These are phyloP conservation scores for Dicrostonyx torquatus DNA, from an alignment of 2,797 vertebrate species.

Conservation along the genomic window DNA sequence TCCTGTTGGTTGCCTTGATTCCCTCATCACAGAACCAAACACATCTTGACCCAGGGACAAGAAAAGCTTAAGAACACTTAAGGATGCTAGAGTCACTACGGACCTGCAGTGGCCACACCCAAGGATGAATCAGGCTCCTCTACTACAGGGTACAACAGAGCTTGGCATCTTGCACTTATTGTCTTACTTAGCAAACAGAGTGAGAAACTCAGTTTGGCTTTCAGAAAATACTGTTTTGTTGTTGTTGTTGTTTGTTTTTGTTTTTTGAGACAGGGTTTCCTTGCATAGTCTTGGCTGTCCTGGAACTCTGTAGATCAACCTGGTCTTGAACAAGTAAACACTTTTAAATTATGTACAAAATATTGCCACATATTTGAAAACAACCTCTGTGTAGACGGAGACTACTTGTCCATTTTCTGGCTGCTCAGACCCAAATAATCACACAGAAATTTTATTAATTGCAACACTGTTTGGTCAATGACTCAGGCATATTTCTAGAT, in stretches of 20 bases:
- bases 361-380: background rate
- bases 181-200: background rate
- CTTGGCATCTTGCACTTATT: no score
- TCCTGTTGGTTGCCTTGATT: background rate
- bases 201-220: background rate
- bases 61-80: background rate
- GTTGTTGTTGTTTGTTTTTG: background rate
- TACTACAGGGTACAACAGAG: no score
- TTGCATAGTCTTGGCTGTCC: background rate
- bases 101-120: fast-evolving
- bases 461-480: no score
- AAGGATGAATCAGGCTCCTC: background rate
- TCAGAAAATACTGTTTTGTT: background rate
- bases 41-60: background rate
- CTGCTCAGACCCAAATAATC: no score
- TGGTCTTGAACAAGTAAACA: background rate
- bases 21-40: background rate
- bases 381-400: no score
- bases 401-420: no score
- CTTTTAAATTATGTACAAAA: background rate
- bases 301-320: background rate
- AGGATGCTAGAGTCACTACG: no score
- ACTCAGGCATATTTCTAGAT: no score
- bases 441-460: no score
- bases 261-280: background rate